Base-by-base conservation (phyloP, 2,113 vertebrate genomes). In the Mormyrus lacerda region DNA sequence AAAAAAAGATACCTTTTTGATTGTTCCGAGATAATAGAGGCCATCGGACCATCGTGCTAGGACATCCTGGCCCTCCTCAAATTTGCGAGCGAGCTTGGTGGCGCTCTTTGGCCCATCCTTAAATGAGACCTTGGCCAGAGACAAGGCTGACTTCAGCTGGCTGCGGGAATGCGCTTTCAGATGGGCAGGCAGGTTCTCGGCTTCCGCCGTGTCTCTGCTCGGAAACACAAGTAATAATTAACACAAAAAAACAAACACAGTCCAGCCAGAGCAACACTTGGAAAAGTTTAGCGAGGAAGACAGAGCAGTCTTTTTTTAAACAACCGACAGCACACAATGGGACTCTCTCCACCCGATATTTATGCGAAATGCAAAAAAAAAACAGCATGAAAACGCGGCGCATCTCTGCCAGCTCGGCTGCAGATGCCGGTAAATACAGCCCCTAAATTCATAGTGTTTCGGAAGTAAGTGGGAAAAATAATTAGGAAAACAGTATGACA, bases 41-140 rank as follows among this genome's bases (percentile, higher is more conserved):
- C 98, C 98, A 96, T 99, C 98, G 93, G 98, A 99, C 98, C 98
- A 99, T 91, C 98, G 97, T 95, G 98, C 98, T 97, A 99, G 94
- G 95, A 99, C 98, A 93, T 99, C 98, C 95, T 99, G 98, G 93
- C 97, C 98, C 92, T 99, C 98, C 94, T 97, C 96, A 94, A 99
- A 99, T 96, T 97, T 98, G 95, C 95, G 96, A 91, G 96, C 93
- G 92, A 96, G 95, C 93, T 96, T 98, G 95, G 94, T 94, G 92
- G 96, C 93, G 73, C 94, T 94, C 93, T 96, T 97, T 95, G 97
- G 96, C 95, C 97, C 97, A 96, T 97, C 97, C 94, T 95, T 94
- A 85, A 95, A 94, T 69, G 96, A 96, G 91, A 95, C 95, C 92
- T 96, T 96, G 91, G 96, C 94, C 93, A 97, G 96, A 93, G 97